phyloP scores from a whole-genome alignment of 2,888 invertebrate species.

The Hydriomena furcata region DNA sequence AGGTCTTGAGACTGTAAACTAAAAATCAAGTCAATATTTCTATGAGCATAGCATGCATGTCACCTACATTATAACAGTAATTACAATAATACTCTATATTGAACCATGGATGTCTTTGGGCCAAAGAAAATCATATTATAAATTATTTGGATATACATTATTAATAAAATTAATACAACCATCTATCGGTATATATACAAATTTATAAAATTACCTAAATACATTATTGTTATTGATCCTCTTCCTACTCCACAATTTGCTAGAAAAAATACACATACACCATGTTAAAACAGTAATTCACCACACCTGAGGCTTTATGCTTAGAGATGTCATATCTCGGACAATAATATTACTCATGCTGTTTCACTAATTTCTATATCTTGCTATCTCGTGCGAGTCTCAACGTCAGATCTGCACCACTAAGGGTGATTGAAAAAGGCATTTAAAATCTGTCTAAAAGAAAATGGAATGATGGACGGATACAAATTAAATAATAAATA shows the following conservation, averaged over 20 bases:
- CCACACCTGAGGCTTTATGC: not conserved
- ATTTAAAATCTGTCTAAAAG: too few relatives aligned
- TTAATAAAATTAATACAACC: constrained; percentile 40
- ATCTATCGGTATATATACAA: constrained; percentile 60
- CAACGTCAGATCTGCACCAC: too few relatives aligned
- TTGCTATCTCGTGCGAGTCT: too few relatives aligned
- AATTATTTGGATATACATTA: constrained; percentile 35
- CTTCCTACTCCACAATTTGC: constrained; percentile 29
- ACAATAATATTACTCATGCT: too few relatives aligned
- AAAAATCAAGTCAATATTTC: too few relatives aligned
- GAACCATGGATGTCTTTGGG: constrained; percentile 29
- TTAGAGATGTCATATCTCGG: too few relatives aligned
- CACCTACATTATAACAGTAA: not conserved
- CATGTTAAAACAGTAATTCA: constrained; percentile 16
- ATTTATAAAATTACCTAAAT: constrained; percentile 68
- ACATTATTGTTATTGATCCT: constrained; percentile 38
- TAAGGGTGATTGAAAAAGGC: too few relatives aligned
- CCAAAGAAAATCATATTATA: constrained; percentile 40
- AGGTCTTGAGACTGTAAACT: too few relatives aligned
- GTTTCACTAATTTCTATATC: too few relatives aligned
- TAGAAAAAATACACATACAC: constrained; percentile 23
- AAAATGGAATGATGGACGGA: too few relatives aligned
- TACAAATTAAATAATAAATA: too few relatives aligned
- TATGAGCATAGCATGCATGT: too few relatives aligned
- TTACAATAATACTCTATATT: constrained; percentile 4